Conservation (phyloP, 2,113 vertebrate genomes). For the Antechinus stuartii region DNA sequence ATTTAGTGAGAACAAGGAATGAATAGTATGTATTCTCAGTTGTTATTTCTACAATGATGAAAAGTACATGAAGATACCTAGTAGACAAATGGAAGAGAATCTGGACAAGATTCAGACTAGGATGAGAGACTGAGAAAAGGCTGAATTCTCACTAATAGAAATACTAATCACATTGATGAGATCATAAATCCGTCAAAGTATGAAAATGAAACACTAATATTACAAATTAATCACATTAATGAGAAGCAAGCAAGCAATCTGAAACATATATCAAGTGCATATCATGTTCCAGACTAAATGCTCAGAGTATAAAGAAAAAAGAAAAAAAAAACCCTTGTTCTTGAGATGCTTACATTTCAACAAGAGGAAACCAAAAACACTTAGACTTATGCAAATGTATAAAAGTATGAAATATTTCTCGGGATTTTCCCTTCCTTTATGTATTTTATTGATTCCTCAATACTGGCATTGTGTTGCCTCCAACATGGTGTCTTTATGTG, state of each 20-base stretch:
- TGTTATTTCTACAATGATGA: not conserved
- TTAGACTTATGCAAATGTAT: not conserved
- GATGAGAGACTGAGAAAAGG: not conserved
- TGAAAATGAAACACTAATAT: not conserved
- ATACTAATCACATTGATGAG: not conserved
- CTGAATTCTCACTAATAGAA: not conserved
- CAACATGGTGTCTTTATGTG: not conserved
- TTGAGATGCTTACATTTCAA: not conserved
- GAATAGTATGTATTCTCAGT: not conserved
- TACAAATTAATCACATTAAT: not conserved
- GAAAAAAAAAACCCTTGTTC: accelerated
- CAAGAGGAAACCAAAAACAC: not conserved
- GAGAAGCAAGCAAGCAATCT: not conserved
- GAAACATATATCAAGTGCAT: not conserved
- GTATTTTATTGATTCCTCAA: not conserved
- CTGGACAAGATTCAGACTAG: not conserved
- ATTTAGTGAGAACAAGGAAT: not conserved
- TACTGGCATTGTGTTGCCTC: not conserved
- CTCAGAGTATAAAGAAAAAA: not conserved
- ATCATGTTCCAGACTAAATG: not conserved
- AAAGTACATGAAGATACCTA: not conserved
- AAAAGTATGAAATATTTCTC: not conserved
- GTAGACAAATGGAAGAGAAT: not conserved
- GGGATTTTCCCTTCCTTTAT: not conserved
- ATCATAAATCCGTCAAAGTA: not conserved